Percentiles rank a stretch among this genome's conserved stretches.
Evolutionary conservation across 2,888 invertebrate species (phyloP).

Genomic region (Rotaria sp.): DNA sequence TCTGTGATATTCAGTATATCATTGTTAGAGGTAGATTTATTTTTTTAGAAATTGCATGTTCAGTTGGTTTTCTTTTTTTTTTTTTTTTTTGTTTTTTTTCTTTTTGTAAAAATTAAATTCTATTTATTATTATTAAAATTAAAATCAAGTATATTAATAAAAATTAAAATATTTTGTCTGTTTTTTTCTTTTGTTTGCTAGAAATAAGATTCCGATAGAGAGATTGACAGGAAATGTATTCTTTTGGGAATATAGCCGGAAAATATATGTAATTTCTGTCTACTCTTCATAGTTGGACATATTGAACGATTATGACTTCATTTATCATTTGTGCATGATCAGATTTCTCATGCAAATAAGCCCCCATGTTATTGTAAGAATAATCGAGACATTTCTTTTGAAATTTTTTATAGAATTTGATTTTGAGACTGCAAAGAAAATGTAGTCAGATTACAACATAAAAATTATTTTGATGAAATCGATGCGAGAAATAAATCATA

Average conservation of each 20-base stretch:
- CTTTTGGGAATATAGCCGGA: no score
- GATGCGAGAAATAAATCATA: background rate
- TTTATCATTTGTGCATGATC: background rate
- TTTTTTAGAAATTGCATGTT: background rate
- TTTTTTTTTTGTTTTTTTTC: background rate
- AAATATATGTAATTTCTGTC: no score
- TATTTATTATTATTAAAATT: no score
- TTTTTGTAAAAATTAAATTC: background rate
- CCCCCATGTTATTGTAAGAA: background rate
- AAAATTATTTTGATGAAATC: no score
- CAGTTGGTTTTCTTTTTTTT: background rate
- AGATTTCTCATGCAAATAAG: background rate
- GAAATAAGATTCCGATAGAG: background rate
- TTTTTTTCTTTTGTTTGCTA: background rate
- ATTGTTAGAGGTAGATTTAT: background rate
- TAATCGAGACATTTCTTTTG: background rate
- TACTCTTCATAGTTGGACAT: no score
- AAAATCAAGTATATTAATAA: no score
- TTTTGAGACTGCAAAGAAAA: no score
- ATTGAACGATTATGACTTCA: background rate
- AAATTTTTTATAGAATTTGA: background rate
- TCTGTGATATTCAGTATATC: background rate
- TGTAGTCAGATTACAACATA: no score
- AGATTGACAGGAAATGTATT: no score
- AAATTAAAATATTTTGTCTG: no score